Evolutionary conservation across 2,797 vertebrate species (phyloP), one percentile per base, ranked within the genome.

Genomic region (Caiman crocodilus): DNA sequence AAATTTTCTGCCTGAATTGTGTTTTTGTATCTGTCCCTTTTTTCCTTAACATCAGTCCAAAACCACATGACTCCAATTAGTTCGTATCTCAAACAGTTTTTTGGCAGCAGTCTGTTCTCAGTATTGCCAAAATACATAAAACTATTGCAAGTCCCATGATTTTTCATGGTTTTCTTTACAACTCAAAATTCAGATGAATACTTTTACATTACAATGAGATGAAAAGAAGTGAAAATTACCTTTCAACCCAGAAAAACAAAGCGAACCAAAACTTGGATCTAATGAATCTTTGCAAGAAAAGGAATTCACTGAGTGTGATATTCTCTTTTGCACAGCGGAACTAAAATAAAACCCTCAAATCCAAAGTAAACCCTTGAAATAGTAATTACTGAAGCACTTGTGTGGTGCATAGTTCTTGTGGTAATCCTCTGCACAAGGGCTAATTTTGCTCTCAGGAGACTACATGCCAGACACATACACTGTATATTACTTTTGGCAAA

Each of bases 41-140:
- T 90, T 85, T 1, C 73, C 91, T 94, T 92, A 94, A 93, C 96
- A 97, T 97, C 97, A 97, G 95, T 95, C 94, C 94, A 96, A 97
- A 97, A 82, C 93, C 97, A 96, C 97, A 97, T 97, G 96, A 97
- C 97, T 97, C 97, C 96, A 97, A 97, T 98, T 97, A 98, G 95
- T 96, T 97, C 90, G 95, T 97, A 94, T 97, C 96, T 97, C 97
- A 95, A 96, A 97, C 93, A 76, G 74, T 94, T 97, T 97, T 96
- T 96, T 98, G 97, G 97, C 97, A 97, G 96, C 92, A 97, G 86
- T 97, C 90, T 97, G 93, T 95, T 97, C 95, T 92, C 93, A 85
- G 90, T 83, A 92, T 97, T 97, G 95, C 96, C 97, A 95, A 97
- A 97, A 96, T 94, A 96, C 95, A 97, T 95, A 92, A 96, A 97